Percentiles rank a stretch among this genome's conserved stretches.
phyloP scores from a whole-genome alignment of 2,888 invertebrate genomes.

The Dermolepida albohirtum region DNA sequence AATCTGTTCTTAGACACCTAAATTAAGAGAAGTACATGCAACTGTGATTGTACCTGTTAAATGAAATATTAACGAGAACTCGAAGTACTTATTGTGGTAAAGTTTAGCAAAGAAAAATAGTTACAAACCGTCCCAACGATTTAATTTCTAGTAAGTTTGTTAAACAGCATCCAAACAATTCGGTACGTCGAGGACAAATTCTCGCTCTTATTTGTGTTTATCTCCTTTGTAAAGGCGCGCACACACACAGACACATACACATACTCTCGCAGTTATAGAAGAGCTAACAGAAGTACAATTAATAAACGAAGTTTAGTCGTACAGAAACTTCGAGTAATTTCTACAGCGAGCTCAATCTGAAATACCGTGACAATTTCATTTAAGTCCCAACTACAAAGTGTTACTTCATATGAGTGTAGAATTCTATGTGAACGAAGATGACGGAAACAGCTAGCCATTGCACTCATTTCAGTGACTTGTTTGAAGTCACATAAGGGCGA shows the following conservation, averaged over 20 bases:
- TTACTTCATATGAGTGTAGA: conserved; percentile 3
- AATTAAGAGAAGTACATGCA: too few species aligned
- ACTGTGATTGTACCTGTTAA: too few species aligned
- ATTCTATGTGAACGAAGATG: conserved; percentile 23
- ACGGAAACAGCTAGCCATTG: background rate
- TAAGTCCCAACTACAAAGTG: conserved; percentile 41
- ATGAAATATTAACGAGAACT: too few species aligned
- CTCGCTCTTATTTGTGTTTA: conserved; percentile 45
- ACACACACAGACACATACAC: conserved; percentile 45
- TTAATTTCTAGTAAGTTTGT: conserved; percentile 12
- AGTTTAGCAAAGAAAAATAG: too few species aligned
- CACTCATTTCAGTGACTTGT: too few species aligned
- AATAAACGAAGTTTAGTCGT: conserved; percentile 61
- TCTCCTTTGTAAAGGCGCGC: conserved; percentile 45
- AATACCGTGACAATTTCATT: conserved; percentile 56
- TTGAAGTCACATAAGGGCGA: too few species aligned
- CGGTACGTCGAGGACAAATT: conserved; percentile 37
- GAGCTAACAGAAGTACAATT: conserved; percentile 58
- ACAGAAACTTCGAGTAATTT: conserved; percentile 57
- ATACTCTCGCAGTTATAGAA: conserved; percentile 53
- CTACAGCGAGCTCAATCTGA: conserved; percentile 58
- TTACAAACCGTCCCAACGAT: background rate
- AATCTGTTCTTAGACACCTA: too few species aligned
- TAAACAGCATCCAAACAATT: conserved; percentile 27
- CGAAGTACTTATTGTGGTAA: too few species aligned